A percentile compares a stretch with the other conserved stretches of the same genome.
phyloP scores from a whole-genome alignment of 2,797 vertebrate species.

The Moxostoma hubbsi region DNA sequence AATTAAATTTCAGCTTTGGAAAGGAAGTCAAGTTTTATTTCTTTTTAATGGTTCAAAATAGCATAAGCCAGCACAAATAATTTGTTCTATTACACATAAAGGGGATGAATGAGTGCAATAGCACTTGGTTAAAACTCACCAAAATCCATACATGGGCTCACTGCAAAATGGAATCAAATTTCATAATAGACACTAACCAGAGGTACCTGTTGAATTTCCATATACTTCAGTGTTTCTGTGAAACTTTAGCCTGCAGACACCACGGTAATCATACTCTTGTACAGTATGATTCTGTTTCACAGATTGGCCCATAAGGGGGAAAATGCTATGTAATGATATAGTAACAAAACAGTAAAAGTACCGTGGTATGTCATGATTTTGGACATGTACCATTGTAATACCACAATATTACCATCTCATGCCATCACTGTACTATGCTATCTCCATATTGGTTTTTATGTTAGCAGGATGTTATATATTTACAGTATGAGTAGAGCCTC shows the following conservation, averaged over 20 bases:
- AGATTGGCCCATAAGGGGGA: not conserved
- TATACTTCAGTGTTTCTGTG: conserved; percentile 1
- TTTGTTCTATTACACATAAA: conserved; percentile 31
- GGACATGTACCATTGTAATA: too few relatives aligned
- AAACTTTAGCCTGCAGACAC: conserved; percentile 1
- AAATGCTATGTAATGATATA: not conserved
- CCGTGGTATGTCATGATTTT: too few relatives aligned
- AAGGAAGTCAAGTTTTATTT: conserved; percentile 63
- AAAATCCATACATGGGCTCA: conserved; percentile 37
- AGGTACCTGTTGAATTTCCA: conserved; percentile 20
- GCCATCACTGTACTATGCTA: too few relatives aligned
- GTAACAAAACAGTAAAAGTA: too few relatives aligned
- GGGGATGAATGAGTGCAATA: conserved; percentile 43
- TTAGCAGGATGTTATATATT: too few relatives aligned
- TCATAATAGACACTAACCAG: conserved; percentile 39
- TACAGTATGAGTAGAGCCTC: too few relatives aligned
- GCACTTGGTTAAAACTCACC: conserved; percentile 43
- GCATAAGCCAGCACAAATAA: conserved; percentile 36
- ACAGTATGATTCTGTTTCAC: not conserved
- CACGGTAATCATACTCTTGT: not conserved
- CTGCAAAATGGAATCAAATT: conserved; percentile 26
- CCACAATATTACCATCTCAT: too few relatives aligned
- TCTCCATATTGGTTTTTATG: too few relatives aligned
- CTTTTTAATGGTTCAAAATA: conserved; percentile 57
- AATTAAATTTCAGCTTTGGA: conserved; percentile 58